phyloP scores from a whole-genome alignment of 2,888 invertebrate genomes.

The Leistus spinibarbis region DNA sequence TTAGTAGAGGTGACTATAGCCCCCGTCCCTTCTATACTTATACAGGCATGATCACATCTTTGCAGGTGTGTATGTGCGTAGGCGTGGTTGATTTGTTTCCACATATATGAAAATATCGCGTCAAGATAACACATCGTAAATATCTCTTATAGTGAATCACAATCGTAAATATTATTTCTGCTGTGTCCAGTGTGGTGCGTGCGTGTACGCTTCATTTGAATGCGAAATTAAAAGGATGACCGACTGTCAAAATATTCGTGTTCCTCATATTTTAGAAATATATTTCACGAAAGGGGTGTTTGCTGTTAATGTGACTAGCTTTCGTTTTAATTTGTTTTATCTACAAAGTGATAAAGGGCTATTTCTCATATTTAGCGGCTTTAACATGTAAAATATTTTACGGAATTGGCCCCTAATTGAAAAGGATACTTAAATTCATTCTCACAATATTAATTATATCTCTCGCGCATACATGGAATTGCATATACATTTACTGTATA shows the following conservation, averaged over 20 bases:
- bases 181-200: neutral
- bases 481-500: too few species aligned
- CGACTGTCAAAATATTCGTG: constrained; percentile 28
- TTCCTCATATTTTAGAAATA: constrained; percentile 13
- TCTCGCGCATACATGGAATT: too few species aligned
- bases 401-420: too few species aligned
- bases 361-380: neutral
- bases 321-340: constrained; percentile 5
- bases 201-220: constrained; percentile 8
- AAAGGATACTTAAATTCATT: too few species aligned
- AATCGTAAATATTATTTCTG: constrained; percentile 19
- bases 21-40: neutral
- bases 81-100: constrained; percentile 11
- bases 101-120: constrained; percentile 5
- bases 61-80: neutral
- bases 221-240: constrained; percentile 21
- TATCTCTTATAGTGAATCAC: constrained; percentile 23
- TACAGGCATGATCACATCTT: neutral
- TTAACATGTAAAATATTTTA: too few species aligned
- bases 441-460: too few species aligned
- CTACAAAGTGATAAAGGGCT: neutral
- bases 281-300: neutral
- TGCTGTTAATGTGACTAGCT: neutral
- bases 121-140: constrained; percentile 20
- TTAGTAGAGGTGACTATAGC: constrained; percentile 23